Evolutionary conservation across 2,113 vertebrate genomes (phyloP).

Genomic region (Smithornis capensis): DNA sequence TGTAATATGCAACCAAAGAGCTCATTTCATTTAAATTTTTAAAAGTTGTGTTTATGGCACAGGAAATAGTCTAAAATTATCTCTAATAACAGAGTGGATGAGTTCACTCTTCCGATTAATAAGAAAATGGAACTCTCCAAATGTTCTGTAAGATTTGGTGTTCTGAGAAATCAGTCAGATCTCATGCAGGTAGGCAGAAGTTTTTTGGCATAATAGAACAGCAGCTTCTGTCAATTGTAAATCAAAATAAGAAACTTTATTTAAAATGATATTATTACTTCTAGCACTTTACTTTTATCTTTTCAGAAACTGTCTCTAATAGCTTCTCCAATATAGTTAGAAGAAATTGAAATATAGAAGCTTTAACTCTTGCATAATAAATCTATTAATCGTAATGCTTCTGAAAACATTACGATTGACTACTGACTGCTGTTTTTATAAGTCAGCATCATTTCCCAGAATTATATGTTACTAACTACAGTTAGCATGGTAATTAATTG

Average conservation of each 20-base stretch:
- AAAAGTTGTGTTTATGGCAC: background rate
- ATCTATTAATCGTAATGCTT: background rate
- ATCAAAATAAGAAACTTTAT: conserved; percentile 45
- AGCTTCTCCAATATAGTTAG: background rate
- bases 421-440: conserved; percentile 25
- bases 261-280: background rate
- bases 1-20: background rate
- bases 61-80: background rate
- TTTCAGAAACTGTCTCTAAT: background rate
- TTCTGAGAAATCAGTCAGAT: background rate
- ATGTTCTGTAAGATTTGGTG: background rate
- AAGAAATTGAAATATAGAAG: background rate
- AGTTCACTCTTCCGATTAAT: conserved; percentile 11
- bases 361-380: background rate
- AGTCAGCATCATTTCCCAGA: conserved; percentile 14
- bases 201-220: background rate
- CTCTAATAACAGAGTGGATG: background rate
- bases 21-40: background rate
- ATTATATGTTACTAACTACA: background rate
- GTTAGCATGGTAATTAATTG: background rate
- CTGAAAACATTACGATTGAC: background rate
- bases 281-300: background rate
- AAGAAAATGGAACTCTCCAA: background rate
- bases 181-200: background rate
- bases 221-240: background rate